phyloP scores from a whole-genome alignment of 2,113 vertebrate genomes.

The Dinomys branickii region DNA sequence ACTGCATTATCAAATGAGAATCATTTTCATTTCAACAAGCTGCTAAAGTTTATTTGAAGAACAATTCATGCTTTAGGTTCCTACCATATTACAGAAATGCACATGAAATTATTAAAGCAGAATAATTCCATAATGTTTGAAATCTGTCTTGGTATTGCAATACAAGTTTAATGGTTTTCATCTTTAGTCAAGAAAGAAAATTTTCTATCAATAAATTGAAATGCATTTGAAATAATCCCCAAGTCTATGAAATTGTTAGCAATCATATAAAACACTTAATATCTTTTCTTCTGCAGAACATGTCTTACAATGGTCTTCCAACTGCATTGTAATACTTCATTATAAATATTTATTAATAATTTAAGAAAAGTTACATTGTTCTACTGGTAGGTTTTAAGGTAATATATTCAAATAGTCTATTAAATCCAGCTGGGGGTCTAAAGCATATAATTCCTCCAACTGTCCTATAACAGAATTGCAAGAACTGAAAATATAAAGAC shows the following conservation, averaged over 20 bases:
- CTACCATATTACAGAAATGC: not conserved
- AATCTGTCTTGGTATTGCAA: not conserved
- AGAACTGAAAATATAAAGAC: not conserved
- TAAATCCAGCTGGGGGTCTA: not conserved
- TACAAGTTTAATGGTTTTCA: not conserved
- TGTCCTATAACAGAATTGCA: not conserved
- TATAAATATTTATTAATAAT: constrained; percentile 56
- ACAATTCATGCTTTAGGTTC: not conserved
- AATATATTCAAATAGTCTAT: not conserved
- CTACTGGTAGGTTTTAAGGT: not conserved
- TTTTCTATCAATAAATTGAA: not conserved
- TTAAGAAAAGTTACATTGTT: not conserved
- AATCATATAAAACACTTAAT: constrained; percentile 1
- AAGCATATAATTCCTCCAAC: not conserved
- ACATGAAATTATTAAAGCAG: not conserved
- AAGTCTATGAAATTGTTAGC: not conserved
- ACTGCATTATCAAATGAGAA: not conserved
- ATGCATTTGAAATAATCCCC: not conserved
- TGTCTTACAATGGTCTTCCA: not conserved
- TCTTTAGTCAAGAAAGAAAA: not conserved
- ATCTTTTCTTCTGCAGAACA: not conserved
- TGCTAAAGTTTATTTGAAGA: not conserved
- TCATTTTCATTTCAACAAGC: not conserved
- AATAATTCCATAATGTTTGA: not conserved
- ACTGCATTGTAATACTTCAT: not conserved